A percentile compares a stretch with the other conserved stretches of the same genome.
These are phyloP conservation scores for Stomatorhinus ivindoensis DNA, from an alignment of 2,113 vertebrate species.

Conservation along the genomic window DNA sequence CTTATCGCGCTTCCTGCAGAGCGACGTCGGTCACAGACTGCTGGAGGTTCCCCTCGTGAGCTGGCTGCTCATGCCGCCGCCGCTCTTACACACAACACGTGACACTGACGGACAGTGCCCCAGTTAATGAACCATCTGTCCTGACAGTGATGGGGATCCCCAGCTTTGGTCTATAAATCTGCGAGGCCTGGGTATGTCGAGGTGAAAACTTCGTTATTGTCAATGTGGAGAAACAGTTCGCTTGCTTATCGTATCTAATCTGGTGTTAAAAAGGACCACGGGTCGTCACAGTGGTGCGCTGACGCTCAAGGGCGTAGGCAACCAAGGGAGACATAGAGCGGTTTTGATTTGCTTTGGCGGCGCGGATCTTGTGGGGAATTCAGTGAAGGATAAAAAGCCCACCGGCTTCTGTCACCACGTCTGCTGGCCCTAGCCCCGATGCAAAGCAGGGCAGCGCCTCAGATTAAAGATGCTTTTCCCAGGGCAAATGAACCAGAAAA, in stretches of 20 bases:
- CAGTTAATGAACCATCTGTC: neutral
- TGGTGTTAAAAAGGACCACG: neutral
- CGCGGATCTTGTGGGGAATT: constrained; percentile 13
- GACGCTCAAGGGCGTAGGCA: neutral
- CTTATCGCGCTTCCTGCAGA: neutral
- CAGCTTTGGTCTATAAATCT: neutral
- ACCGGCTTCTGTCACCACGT: neutral
- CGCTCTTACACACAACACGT: neutral
- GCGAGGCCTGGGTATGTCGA: constrained; percentile 30
- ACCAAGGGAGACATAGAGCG: constrained; percentile 24
- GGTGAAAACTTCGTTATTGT: constrained; percentile 29
- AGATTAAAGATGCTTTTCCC: neutral
- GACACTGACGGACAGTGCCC: neutral
- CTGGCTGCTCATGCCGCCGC: neutral
- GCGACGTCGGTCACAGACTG: neutral
- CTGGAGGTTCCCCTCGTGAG: neutral
- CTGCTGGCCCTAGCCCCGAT: neutral
- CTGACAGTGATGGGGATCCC: neutral
- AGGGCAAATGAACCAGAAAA: neutral
- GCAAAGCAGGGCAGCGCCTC: neutral
- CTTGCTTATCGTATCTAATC: neutral
- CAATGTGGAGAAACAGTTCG: neutral
- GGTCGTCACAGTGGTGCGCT: neutral
- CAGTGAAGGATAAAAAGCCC: neutral
- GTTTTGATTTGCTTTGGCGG: constrained; percentile 30